Evolutionary conservation across 2,113 vertebrate species (phyloP), one percentile per base, ranked within the genome.

Genomic region (Rhineura floridana): DNA sequence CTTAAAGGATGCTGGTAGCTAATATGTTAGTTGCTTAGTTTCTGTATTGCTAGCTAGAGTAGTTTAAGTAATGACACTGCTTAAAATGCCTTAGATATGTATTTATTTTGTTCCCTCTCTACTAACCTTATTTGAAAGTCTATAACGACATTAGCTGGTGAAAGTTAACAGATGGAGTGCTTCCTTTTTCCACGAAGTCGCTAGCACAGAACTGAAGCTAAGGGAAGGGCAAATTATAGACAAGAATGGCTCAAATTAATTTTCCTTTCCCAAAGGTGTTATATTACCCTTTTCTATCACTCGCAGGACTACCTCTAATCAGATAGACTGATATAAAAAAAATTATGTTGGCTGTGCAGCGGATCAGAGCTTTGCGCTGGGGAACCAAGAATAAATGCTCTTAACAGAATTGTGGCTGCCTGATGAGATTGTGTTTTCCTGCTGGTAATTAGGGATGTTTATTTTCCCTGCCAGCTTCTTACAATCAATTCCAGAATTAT

Each of bases 211-310:
- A 91, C 50, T 93, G 52, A 19, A 94, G 50, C 65, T 84, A 90
- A 86, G 95, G 63, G 73, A 93, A 90, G 80, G 30, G 39, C 92
- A 93, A 92, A 2, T 93, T 89, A 76, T 85, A 87, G 87, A 91
- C 95, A 95, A 93, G 88, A 94, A 92, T 93, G 39, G 92, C 91
- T 94, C 63, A 93, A 93, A 94, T 90, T 90, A 90, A 93, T 93
- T 94, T 93, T 93, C 23, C 59, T 91, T 92, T 94, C 94, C 92
- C 92, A 94, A 78, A 94, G 50, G 79, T 93, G 46, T 25, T 76
- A 59, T 90, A 86, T 92, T 95, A 93, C 65, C 63, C 0, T 86
- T 89, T 95, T 93, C 90, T 95, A 88, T 94, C 89, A 92, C 73
- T 65, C 46, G 83, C 65, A 93, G 90, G 77, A 93, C 75, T 95